Percentiles rank a stretch among this genome's conserved stretches.
Conservation (phyloP, 2,888 invertebrate species). For the Xylota sylvarum region DNA sequence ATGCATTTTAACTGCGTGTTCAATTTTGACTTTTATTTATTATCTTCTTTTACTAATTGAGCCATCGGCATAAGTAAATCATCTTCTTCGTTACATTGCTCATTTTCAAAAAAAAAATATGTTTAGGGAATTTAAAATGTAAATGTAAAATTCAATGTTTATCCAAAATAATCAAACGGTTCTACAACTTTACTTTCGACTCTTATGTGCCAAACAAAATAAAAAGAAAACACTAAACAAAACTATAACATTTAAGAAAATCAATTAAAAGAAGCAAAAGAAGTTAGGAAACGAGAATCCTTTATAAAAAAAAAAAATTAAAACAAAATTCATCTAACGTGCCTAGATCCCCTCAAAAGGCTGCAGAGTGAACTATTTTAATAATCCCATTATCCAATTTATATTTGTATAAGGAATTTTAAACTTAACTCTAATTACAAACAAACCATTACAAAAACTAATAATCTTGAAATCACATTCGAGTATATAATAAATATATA, state of each 20-base stretch:
- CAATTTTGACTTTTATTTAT: conserved; percentile 9
- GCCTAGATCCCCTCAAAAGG: conserved; percentile 77
- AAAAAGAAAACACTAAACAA: conserved; percentile 39
- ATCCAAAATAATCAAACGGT: conserved; percentile 49
- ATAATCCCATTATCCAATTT: conserved; percentile 73
- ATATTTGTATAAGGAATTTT: conserved; percentile 68
- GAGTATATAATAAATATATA: conserved; percentile 40
- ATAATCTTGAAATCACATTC: conserved; percentile 39
- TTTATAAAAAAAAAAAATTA: conserved; percentile 46
- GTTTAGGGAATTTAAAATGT: conserved; percentile 56
- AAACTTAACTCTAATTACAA: conserved; percentile 48
- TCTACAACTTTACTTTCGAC: conserved; percentile 67
- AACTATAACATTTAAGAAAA: conserved; percentile 51
- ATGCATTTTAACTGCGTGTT: not conserved
- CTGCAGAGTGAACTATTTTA: conserved; percentile 75
- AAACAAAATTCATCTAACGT: conserved; percentile 72
- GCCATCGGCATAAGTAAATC: conserved; percentile 42
- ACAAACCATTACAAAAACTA: conserved; percentile 20
- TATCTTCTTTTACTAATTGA: conserved; percentile 41
- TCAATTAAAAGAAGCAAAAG: conserved; percentile 57
- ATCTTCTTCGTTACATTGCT: conserved; percentile 46
- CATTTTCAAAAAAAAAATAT: conserved; percentile 26
- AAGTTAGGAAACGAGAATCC: conserved; percentile 56
- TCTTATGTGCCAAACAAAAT: conserved; percentile 78
- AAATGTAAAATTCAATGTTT: conserved; percentile 52